Evolutionary conservation across 2,888 invertebrate genomes (phyloP), one percentile per base, ranked within the genome.

Genomic region (Plutella xylostella): DNA sequence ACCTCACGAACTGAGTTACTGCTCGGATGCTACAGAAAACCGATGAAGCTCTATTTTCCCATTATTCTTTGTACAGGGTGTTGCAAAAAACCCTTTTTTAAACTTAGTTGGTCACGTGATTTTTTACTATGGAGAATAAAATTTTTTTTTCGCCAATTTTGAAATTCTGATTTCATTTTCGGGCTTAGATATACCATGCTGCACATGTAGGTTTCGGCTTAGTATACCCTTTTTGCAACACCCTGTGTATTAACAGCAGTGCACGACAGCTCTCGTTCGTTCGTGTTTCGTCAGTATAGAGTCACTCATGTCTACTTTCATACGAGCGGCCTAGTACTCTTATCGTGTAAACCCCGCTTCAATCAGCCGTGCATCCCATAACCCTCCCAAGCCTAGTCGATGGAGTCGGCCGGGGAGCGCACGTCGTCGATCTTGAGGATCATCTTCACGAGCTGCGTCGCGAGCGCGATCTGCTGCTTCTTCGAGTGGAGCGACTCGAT

Each of bases 391-490:
- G n/a, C 1, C 22, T 72, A 79, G 30, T 79, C 66, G 42, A 79
- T 71, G 11, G 67, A 55, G 51, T 87, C 85, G 1, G 85, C 84
- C 4, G 88, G 87, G 4, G 88, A 87, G 48, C 88, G 89, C 33
- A 99, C 94, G 70, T 99, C 99, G 70, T 99, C 99, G 49, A 99
- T 99, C 83, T 99, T 99, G 55, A 99, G 88, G 55, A 99, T 98
- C 99, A 99, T 99, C 74, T 98, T 97, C 43, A 98, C 98, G 51
- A 99, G 87, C 67, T 99, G 99, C 0, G 98, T 97, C 17, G 99
- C 98, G 55, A 99, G 85, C 25, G 97, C 86, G 49, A 99, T 92
- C 83, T 99, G 99, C 66, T 99, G 98, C 62, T 95, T 93, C 88
- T 99, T 99, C 30, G 97, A 96, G 73, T 94, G 92, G 42, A 99